Evolutionary conservation across 1,140 invertebrate species (phyloP).

Genomic region (Rhysida immarginata): DNA sequence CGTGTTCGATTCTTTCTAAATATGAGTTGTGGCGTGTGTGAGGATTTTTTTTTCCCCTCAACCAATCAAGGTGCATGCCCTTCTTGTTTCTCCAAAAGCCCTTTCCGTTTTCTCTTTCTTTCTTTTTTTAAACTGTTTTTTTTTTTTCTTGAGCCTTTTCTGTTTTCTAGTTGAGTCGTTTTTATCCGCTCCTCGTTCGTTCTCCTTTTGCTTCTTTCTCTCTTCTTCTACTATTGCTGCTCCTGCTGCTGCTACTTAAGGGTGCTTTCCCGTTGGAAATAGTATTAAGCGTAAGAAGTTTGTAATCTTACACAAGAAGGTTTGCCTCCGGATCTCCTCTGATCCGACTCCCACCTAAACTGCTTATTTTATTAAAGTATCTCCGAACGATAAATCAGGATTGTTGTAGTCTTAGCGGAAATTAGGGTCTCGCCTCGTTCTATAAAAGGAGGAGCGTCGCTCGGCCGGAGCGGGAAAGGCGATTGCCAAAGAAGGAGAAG

Average conservation of each 20-base stretch:
- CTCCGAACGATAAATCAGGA: background rate
- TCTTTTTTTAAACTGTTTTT: background rate
- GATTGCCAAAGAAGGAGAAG: too few relatives aligned
- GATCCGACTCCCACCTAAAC: background rate
- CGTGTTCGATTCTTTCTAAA: too few relatives aligned
- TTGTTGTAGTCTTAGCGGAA: background rate
- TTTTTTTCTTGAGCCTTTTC: background rate
- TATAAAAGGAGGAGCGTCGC: too few relatives aligned
- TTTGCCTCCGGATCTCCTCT: background rate
- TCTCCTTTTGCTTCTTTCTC: background rate
- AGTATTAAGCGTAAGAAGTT: background rate
- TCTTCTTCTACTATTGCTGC: background rate
- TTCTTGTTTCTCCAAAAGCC: too few relatives aligned
- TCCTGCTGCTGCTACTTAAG: background rate
- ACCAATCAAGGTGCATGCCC: too few relatives aligned
- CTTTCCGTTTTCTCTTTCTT: too few relatives aligned
- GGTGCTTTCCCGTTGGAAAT: background rate
- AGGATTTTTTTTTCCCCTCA: too few relatives aligned
- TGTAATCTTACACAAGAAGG: background rate
- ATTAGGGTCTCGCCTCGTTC: background rate
- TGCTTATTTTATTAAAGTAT: background rate
- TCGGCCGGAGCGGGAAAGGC: too few relatives aligned
- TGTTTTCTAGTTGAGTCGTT: background rate
- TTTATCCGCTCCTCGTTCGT: background rate
- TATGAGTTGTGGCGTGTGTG: too few relatives aligned